Evolutionary conservation across 2,888 invertebrate genomes (phyloP), one percentile per base, ranked within the genome.

Genomic region (Euclidia mi): DNA sequence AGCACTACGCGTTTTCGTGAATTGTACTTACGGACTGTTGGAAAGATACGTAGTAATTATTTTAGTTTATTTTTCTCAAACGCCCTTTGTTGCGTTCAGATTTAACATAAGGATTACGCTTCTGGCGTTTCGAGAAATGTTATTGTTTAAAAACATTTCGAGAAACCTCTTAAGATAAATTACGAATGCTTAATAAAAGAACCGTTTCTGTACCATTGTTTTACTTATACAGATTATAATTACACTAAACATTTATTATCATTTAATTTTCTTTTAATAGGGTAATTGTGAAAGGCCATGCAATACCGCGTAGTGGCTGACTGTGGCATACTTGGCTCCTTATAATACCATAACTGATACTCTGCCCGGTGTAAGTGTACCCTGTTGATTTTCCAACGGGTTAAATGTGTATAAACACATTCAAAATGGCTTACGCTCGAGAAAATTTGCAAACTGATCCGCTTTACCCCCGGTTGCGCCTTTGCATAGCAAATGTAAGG

Each of bases 371-470:
- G 49, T 51, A 69, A 58, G 41, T 52, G 37, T 11, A 44, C 65
- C 61, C 52, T 58, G 62, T 65, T 65, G 65, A 61, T 73, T 68
- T 55, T 48, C 55, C 43, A 48, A 41, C 49, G 55, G 64, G 58
- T 58, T 51, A 67, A 67, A 72, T 67, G 49, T 52, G 51, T 35
- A 59, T 73, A 65, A 60, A 62, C 65, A 64, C 25, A 49, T 55
- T 31, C 45, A 61, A 63, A 73, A 59, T 63, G 45, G 71, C 63
- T 59, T 65, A 56, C 56, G 52, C 43, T 44, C 41, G 38, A 42
- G 52, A 50, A 63, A 71, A 73, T 71, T 62, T 73, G 55, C 56
- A 56, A 59, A 67, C 45, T 52, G 29, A 17, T 49, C 57, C 50
- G 42, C 49, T 43, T 10, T 29, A 43, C 18, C 43, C 44, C 20